Conservation (phyloP, 2,888 invertebrate genomes). For the Eledone cirrhosa region DNA sequence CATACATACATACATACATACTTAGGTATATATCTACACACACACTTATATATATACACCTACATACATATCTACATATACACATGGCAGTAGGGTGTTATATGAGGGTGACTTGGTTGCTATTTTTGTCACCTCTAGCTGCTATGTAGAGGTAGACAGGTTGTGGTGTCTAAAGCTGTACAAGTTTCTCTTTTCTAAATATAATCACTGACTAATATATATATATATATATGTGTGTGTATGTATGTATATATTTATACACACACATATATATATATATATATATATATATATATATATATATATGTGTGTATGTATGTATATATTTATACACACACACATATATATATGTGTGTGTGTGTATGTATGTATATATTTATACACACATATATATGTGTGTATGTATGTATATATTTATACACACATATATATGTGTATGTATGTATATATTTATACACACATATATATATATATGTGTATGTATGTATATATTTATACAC, state of each 20-base stretch:
- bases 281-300: background rate
- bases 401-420: background rate
- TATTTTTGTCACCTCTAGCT: too few relatives aligned
- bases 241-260: background rate
- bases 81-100: too few relatives aligned
- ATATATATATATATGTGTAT: background rate
- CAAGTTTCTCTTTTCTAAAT: too few relatives aligned
- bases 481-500: background rate
- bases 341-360: background rate
- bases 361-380: background rate
- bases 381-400: background rate
- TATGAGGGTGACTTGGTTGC: too few relatives aligned
- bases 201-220: too few relatives aligned
- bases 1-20: background rate
- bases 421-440: background rate
- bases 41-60: too few relatives aligned
- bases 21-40: background rate
- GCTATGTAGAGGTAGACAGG: too few relatives aligned
- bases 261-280: background rate
- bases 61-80: too few relatives aligned
- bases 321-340: background rate
- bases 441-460: background rate
- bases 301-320: background rate
- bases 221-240: too few relatives aligned
- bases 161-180: too few relatives aligned